Base-by-base conservation (phyloP, 2,888 invertebrate genomes). In the Drepanosiphum platanoidis region DNA sequence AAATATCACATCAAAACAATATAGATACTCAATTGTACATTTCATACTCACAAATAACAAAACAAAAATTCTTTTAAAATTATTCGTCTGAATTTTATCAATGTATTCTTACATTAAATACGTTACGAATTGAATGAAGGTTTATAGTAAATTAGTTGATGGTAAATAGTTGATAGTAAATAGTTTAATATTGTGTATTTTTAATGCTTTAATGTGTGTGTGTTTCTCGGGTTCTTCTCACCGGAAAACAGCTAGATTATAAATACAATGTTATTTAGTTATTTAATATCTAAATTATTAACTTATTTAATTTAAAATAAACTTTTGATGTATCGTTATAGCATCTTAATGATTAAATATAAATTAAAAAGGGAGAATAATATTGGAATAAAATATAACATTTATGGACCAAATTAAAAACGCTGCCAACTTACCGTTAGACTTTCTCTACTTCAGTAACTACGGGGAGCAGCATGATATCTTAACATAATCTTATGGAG, bases 401-500 rank as follows among this genome's bases (percentile, higher is more conserved):
- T 79, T 66, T 46, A n/a, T 27, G 36, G 66, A 68, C 5, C n/a
- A 46, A 79, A 79, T 66, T 32, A 46, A 18, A 42, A 78, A 42
- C 13, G 8, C 3, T 15, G 32, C n/a, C n/a, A 66, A 52, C 75
- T 77, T 36, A 77, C 61, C 58, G 75, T 77, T 77, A 77, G 58
- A 77, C 75, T 77, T 77, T 77, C 75, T 77, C 75, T 42, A 66
- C 1, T 11, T 34, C 8, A 34, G 42, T 66, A 22, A 78, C 64
- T 78, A 66, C 42, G 32, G 32, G 32, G 15, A 66, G 32, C 36
- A 77, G 36, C 61, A 52, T 36, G 75, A 77, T 61, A 61, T 77
- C 75, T 61, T 58, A 61, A 36, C 75, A 77, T 77, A 61, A 61
- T 36, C 75, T 77, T 61, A 77, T 77, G 75, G 58, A 61, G 58